A percentile compares a stretch with the other conserved stretches of the same genome.
Conservation (phyloP, 2,113 vertebrate species). For the Ancistrus triradiatus region DNA sequence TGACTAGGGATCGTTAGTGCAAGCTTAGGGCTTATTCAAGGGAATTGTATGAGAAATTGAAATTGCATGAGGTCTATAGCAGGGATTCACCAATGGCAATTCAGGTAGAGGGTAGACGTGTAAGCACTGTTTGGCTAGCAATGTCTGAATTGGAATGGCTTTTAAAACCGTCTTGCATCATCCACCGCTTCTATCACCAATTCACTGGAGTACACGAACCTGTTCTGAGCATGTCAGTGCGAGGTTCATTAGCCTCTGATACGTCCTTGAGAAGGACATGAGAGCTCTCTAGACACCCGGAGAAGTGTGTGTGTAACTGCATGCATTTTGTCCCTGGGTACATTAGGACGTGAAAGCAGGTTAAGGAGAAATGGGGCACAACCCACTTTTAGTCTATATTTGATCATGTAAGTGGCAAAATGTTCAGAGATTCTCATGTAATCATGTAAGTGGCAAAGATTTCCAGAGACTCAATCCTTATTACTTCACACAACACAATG, state of each 20-base stretch:
- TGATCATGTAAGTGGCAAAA: too few species aligned
- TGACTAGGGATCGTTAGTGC: too few species aligned
- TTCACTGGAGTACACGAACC: background rate
- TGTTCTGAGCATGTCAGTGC: slow-evolving; percentile 4
- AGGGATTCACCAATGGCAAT: too few species aligned
- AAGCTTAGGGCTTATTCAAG: background rate
- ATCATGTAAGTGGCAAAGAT: background rate
- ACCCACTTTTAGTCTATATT: slow-evolving; percentile 33
- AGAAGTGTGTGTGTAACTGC: slow-evolving; percentile 1
- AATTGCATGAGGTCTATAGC: too few species aligned
- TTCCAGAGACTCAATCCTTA: background rate
- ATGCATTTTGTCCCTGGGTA: slow-evolving; percentile 17
- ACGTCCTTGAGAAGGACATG: slow-evolving; percentile 30
- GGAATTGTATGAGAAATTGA: background rate
- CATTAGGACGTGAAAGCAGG: slow-evolving; percentile 20
- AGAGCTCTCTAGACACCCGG: background rate
- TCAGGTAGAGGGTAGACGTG: too few species aligned
- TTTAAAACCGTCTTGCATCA: background rate
- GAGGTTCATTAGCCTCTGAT: slow-evolving; percentile 24
- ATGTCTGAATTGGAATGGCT: background rate
- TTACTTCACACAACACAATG: too few species aligned
- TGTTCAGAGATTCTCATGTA: too few species aligned
- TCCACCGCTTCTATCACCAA: background rate
- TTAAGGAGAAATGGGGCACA: slow-evolving; percentile 36
- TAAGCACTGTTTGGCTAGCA: too few species aligned